Evolutionary conservation across 2,797 vertebrate genomes (phyloP).

Genomic region (Crypturellus tataupa): DNA sequence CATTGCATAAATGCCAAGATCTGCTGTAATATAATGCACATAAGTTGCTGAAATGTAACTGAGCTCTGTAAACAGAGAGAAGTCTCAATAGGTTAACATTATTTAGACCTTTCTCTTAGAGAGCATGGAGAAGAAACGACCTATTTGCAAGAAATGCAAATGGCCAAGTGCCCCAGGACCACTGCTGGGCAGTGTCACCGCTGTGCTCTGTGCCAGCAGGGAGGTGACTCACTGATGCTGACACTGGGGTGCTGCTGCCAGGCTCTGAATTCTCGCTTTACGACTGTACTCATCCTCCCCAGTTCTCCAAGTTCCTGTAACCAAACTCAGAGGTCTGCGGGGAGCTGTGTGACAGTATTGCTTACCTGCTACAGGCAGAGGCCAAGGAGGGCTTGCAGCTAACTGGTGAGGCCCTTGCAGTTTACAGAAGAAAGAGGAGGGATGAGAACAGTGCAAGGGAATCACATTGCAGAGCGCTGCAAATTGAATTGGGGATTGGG

Average conservation of each 20-base stretch:
- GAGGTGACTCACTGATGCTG: constrained; percentile 10
- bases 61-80: constrained; percentile 1
- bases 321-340: background rate
- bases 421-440: constrained; percentile 19
- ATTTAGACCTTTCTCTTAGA: background rate
- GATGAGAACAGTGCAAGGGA: background rate
- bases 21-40: background rate
- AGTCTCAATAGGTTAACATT: constrained; percentile 20
- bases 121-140: background rate
- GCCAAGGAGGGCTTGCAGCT: constrained; percentile 25
- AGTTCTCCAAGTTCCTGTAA: background rate
- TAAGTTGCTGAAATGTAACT: constrained; percentile 3
- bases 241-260: background rate
- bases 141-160: constrained; percentile 17
- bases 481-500: background rate
- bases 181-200: background rate
- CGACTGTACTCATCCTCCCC: background rate
- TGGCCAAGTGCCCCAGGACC: background rate
- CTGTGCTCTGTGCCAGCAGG: background rate
- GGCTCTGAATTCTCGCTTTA: constrained; percentile 2
- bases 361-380: background rate
- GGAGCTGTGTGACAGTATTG: background rate
- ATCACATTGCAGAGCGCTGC: background rate
- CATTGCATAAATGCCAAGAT: constrained; percentile 14
- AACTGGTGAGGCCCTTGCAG: background rate